phyloP scores from a whole-genome alignment of 1,140 invertebrate species.

The Aricia agestis region DNA sequence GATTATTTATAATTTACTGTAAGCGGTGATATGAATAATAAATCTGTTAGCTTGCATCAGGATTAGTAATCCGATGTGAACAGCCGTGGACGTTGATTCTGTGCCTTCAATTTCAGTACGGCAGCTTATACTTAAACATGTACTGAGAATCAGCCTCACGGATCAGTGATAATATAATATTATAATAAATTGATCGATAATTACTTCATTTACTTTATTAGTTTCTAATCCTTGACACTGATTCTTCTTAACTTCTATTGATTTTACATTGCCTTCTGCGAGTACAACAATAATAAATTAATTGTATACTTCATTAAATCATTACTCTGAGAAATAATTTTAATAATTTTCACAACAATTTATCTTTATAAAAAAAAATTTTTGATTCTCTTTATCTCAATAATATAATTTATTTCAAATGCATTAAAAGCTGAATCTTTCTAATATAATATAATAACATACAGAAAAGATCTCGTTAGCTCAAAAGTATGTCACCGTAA shows the following conservation, averaged over 20 bases:
- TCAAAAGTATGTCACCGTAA: background rate
- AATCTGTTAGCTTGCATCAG: no score
- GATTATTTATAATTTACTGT: no score
- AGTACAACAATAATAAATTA: background rate
- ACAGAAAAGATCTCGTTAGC: background rate
- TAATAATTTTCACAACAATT: background rate
- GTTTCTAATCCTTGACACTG: background rate
- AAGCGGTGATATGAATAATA: no score
- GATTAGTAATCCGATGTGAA: no score
- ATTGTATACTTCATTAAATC: no score
- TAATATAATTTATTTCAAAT: background rate
- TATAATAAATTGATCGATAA: no score
- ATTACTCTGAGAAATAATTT: background rate
- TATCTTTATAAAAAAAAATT: background rate
- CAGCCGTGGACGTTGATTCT: background rate
- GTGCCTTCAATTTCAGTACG: background rate
- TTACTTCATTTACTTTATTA: background rate
- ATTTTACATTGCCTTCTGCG: background rate
- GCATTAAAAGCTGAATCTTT: background rate
- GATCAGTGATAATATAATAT: background rate
- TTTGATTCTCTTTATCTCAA: background rate
- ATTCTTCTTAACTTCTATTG: background rate
- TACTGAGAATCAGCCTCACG: background rate
- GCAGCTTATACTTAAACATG: background rate
- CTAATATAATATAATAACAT: background rate